A percentile compares a stretch with the other conserved stretches of the same genome.
Conservation (phyloP, 2,797 vertebrate genomes). For the Halcyon chelicuti region DNA sequence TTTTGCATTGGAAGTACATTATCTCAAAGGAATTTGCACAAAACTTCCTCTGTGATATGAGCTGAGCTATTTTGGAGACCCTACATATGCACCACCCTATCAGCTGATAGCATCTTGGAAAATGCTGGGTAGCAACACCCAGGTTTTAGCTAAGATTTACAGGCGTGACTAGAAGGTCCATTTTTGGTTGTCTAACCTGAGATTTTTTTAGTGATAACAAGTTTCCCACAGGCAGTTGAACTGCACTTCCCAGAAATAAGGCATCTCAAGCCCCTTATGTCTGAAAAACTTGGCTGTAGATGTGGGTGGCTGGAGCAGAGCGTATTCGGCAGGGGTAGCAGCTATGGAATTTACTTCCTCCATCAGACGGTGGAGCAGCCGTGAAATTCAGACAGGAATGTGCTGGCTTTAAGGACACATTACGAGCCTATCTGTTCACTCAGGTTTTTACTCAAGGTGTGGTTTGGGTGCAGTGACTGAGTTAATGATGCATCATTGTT, state of each 20-base stretch:
- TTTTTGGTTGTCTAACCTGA: background rate
- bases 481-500: background rate
- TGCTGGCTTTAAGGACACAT: background rate
- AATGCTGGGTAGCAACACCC: background rate
- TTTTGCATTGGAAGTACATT: background rate
- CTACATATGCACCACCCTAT: background rate
- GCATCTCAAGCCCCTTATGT: background rate
- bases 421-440: background rate
- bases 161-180: background rate
- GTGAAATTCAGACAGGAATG: slow-evolving; percentile 18
- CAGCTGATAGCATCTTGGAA: background rate
- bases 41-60: background rate
- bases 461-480: background rate
- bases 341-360: slow-evolving; percentile 40
- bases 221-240: background rate
- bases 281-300: background rate
- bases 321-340: background rate
- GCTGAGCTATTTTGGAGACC: background rate
- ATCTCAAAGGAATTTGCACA: background rate
- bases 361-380: background rate
- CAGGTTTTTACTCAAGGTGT: background rate
- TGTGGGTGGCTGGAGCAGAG: background rate
- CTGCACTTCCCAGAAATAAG: background rate
- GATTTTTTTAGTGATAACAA: background rate
- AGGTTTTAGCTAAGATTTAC: background rate